Base-by-base conservation (phyloP, 2,113 vertebrate genomes). In the Aythya baeri region DNA sequence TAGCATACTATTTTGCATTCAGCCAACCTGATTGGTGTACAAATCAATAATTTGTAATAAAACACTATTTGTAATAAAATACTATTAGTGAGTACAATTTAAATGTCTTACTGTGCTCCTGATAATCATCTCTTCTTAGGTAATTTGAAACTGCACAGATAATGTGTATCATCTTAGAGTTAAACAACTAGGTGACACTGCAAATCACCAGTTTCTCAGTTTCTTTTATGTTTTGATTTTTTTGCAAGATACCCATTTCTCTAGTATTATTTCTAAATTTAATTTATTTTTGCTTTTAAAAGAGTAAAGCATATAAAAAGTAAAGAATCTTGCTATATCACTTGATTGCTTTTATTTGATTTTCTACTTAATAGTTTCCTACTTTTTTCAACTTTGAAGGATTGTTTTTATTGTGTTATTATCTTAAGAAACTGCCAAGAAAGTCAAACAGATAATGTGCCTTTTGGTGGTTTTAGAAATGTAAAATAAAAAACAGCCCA, bases 31-130 rank as follows among this genome's bases (percentile, higher is more conserved):
- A 58, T 0, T 55, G 62, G 44, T 73, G 36, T 44, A 44, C 50
- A 84, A 93, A 85, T 18, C 26, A 73, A 27, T 72, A 75, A 68
- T 89, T 91, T 38, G 15, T 70, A 76, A 76, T 50, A 76, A 86
- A 94, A 90, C 86, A 72, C 31, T 92, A 86, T 86, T 86, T 36
- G 36, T 36, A 76, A 76, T 50, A 76, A 86, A 94, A 90, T 88
- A 72, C 31, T 92, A 86, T 86, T 86, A 72, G 7, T 29, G 31
- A 36, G 34, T n/a, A 65, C 34, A 84, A 80, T 87, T 91, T 94
- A 58, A 82, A 82, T 79, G 59, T 85, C 41, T 57, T 65, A n/a
- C 43, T 38, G 27, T 74, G 59, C 13, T 88, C 12, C 61, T 68
- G 58, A 44, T 86, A 79, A 94, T 82, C 88, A 82, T 34, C 8